Percentiles rank a stretch among this genome's conserved stretches.
These are phyloP conservation scores for Anadara kagoshimensis DNA, from an alignment of 1,140 invertebrate species.

Conservation along the genomic window DNA sequence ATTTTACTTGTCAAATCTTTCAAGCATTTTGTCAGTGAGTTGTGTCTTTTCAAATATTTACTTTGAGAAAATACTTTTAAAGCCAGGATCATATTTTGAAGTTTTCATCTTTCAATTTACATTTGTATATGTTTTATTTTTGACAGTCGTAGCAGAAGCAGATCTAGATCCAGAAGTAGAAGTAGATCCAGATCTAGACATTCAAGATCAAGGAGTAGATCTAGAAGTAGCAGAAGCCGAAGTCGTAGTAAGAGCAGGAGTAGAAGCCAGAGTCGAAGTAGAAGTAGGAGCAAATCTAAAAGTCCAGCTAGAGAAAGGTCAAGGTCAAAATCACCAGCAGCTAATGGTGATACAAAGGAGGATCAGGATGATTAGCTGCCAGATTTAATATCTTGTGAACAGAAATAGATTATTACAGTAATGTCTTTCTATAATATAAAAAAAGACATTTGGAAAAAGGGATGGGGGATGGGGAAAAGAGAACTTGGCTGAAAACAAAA, in stretches of 20 bases:
- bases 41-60: not conserved
- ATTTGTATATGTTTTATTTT: not conserved
- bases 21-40: no score
- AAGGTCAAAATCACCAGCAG: constrained; percentile 15
- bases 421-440: no score
- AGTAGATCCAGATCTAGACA: constrained; percentile 15
- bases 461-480: no score
- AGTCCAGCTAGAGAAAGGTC: constrained; percentile 8
- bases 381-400: no score
- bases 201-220: constrained; percentile 7
- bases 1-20: not conserved
- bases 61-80: not conserved
- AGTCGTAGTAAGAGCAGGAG: constrained; percentile 13
- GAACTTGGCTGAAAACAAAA: no score
- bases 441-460: no score
- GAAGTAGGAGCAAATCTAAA: constrained; percentile 18
- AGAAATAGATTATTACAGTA: no score
- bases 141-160: not conserved
- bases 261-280: constrained; percentile 15
- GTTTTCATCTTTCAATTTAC: not conserved
- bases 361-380: no score
- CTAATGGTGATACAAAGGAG: constrained; percentile 3
- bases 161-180: constrained; percentile 7
- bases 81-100: not conserved
- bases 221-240: constrained; percentile 7